These are phyloP conservation scores for Leptinotarsa juncta DNA, from an alignment of 2,888 invertebrate species.

Conservation along the genomic window DNA sequence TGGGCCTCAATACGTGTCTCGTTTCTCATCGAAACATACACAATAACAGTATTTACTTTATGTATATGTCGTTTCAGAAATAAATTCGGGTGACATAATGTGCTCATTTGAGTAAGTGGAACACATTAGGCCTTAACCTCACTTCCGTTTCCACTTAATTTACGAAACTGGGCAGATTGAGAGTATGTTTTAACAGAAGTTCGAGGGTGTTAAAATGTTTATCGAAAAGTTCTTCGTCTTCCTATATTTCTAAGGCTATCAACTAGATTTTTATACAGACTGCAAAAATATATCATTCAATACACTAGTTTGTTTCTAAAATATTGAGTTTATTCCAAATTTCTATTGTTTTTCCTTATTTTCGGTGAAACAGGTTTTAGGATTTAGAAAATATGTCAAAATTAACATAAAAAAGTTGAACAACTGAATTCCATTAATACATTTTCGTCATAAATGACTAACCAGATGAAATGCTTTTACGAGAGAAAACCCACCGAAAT, in stretches of 20 bases:
- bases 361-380: no score
- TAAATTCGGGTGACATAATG: slow-evolving; percentile 12
- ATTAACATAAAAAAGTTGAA: no score
- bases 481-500: neutral
- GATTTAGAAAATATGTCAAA: no score
- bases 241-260: no score
- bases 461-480: neutral
- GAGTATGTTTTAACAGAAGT: neutral
- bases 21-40: slow-evolving; percentile 33
- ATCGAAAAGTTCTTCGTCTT: no score
- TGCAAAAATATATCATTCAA: no score
- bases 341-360: no score
- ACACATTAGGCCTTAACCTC: slow-evolving; percentile 6
- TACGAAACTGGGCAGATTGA: slow-evolving; percentile 3
- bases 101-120: slow-evolving; percentile 20
- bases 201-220: neutral
- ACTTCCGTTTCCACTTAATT: neutral
- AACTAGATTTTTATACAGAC: no score
- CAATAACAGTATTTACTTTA: slow-evolving; percentile 15
- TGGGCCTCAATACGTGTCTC: slow-evolving; percentile 31
- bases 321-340: no score
- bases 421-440: no score
- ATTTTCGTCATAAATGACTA: no score
- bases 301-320: no score
- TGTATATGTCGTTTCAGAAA: slow-evolving; percentile 14